These are phyloP conservation scores for Scleropages formosus DNA, from an alignment of 2,797 vertebrate genomes.

Conservation along the genomic window DNA sequence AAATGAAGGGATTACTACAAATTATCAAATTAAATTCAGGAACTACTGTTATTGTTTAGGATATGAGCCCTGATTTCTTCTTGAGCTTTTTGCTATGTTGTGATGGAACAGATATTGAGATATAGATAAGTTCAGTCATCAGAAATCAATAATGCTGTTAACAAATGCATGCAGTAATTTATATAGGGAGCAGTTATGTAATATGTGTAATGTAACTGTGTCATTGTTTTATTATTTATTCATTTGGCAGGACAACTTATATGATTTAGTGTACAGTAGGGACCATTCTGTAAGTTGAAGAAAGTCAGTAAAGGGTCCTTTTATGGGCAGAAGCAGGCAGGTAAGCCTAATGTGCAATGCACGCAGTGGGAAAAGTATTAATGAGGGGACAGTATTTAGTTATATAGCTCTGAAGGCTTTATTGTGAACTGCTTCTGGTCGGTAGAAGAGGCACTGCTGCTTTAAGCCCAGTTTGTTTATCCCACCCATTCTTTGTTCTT, in stretches of 20 bases:
- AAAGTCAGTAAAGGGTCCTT: background rate
- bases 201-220: background rate
- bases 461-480: no score
- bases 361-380: background rate
- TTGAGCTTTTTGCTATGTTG: background rate
- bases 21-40: no score
- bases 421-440: background rate
- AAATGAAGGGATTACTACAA: no score
- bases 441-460: background rate
- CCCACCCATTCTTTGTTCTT: no score
- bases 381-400: constrained; percentile 7
- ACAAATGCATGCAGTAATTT: background rate
- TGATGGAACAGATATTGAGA: constrained; percentile 6
- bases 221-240: constrained; percentile 8
- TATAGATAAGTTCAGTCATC: constrained; percentile 13
- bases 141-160: background rate
- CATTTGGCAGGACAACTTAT: background rate
- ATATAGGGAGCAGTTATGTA: background rate
- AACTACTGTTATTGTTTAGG: background rate
- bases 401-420: background rate
- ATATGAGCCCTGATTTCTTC: constrained; percentile 23
- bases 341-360: background rate
- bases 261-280: constrained; percentile 15
- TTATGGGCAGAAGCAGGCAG: constrained; percentile 1
- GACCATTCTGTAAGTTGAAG: background rate